Evolutionary conservation across 1,140 invertebrate species (phyloP), one percentile per base, ranked within the genome.

Genomic region (Eulimnadia texana): DNA sequence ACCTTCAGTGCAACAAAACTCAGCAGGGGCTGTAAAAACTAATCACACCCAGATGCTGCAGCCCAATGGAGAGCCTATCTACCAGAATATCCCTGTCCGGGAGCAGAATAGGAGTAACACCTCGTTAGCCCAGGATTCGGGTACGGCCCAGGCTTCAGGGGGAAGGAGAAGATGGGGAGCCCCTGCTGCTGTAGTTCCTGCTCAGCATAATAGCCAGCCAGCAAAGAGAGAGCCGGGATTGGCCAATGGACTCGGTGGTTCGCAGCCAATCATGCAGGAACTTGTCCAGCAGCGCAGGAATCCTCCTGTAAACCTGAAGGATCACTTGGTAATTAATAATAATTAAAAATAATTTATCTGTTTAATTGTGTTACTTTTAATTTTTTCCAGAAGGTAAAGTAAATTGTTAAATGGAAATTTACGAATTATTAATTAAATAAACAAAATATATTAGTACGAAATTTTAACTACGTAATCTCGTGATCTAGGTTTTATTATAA

Each of bases 51-150:
- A 1, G 24, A 23, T 28, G 25, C 52, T 28, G 1, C 33, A n/a
- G 55, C 55, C 20, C 22, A 60, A 20, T 20, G 50, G 76, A 22
- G 85, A 87, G 69, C 85, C 85, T 1, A 88, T 88, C 61, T 88
- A 87, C 69, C 84, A 88, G 69, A 88, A 88, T 66, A 82, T 87
- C 9, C 84, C 83, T 10, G 63, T 66, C 3, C 67, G 71, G 6
- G 66, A 66, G 56, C 61, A 66, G 33, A 42, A 42, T 42, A 42
- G 33, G 16, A 42, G 33, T 16, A 42, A 16, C 33, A 6, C 33
- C 33, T 9, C 6, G 6, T 42, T 42, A 16, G 33, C 33, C 16
- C 33, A 42, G 33, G 33, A 67, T 54, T 47, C 33, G 3, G 42
- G 20, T 6, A 63, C 55, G 3, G 27, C 50, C 56, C 50, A 27